phyloP scores from a whole-genome alignment of 2,113 vertebrate species.

The Dicentrarchus labrax region DNA sequence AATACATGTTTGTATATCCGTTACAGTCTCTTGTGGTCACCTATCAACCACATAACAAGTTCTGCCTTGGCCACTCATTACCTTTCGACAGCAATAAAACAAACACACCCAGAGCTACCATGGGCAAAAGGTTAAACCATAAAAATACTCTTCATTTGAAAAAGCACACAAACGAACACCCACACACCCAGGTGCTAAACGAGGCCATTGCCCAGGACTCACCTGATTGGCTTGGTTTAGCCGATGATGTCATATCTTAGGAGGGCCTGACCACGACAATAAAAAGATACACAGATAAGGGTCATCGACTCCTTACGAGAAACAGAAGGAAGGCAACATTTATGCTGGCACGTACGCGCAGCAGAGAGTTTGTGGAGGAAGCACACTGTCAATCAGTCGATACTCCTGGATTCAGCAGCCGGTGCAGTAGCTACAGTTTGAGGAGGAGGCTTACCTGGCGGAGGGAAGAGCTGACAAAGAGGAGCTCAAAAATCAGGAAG shows the following conservation, averaged over 20 bases:
- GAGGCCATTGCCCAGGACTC: conserved; percentile 32
- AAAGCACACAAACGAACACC: conserved; percentile 36
- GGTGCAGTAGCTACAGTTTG: neutral
- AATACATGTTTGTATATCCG: conserved; percentile 31
- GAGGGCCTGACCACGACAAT: conserved; percentile 48
- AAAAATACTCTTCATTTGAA: conserved; percentile 61
- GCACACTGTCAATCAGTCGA: neutral
- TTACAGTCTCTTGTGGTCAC: conserved; percentile 56
- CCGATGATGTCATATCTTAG: conserved; percentile 57
- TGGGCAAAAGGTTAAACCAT: conserved; percentile 77
- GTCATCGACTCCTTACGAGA: conserved; percentile 30
- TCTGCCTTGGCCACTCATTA: conserved; percentile 76
- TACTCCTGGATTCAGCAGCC: conserved; percentile 20
- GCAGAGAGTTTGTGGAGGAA: neutral
- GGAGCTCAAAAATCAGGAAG: neutral
- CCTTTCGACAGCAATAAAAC: conserved; percentile 73
- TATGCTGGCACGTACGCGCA: neutral
- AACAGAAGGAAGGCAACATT: conserved; percentile 8
- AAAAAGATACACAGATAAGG: conserved; percentile 63
- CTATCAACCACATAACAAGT: conserved; percentile 70
- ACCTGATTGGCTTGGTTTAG: conserved; percentile 73
- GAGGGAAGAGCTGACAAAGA: neutral
- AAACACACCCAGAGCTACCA: conserved; percentile 65
- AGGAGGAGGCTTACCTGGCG: neutral
- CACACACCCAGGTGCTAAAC: conserved; percentile 66